Evolutionary conservation across 1,140 invertebrate species (phyloP), one percentile per base, ranked within the genome.

Genomic region (Saccostrea cuccullata): DNA sequence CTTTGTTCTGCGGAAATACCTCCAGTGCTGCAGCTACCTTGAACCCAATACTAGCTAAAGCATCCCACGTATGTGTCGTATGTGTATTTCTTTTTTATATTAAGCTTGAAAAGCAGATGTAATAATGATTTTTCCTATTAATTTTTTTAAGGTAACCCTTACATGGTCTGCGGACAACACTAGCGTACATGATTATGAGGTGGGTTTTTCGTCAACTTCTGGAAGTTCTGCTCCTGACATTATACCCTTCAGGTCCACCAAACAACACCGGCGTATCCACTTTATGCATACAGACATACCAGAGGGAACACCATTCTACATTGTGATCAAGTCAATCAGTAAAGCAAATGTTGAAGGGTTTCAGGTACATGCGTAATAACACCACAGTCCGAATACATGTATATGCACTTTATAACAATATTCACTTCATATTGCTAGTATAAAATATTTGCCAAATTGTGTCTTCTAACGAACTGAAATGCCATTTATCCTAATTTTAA

Each of bases 121-220:
- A 47, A 47, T 47, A 47, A 47, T 47, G 47, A 47, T 47, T 47
- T 47, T 64, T 64, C 13, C 5, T 15, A 13, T 64, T 15, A 1
- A 11, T 64, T 64, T 64, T 64, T n/a, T 47, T 11, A 47, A n/a
- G n/a, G 15, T 20, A 64, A 17, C 15, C 5, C n/a, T 64, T 20
- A 64, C 13, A 20, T 87, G 86, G 86, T 60, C 30, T 9, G n/a
- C 84, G 40, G 84, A 64, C 20, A 87, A 36, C 55, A 17, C 40
- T 15, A 67, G 88, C 13, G 89, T 92, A 20, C 86, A 89, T 86
- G 91, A 91, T 26, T 90, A 91, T 67, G 73, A 90, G 77, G n/a
- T 90, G 12, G 90, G 89, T 2, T 55, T 92, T 0, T 64, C 88
- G 11, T 85, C 90, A 20, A 86, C 88, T 4, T 30, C 64, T 23